A percentile compares a stretch with the other conserved stretches of the same genome.
phyloP scores from a whole-genome alignment of 2,113 vertebrate genomes.

The Tachuris rubrigastra region DNA sequence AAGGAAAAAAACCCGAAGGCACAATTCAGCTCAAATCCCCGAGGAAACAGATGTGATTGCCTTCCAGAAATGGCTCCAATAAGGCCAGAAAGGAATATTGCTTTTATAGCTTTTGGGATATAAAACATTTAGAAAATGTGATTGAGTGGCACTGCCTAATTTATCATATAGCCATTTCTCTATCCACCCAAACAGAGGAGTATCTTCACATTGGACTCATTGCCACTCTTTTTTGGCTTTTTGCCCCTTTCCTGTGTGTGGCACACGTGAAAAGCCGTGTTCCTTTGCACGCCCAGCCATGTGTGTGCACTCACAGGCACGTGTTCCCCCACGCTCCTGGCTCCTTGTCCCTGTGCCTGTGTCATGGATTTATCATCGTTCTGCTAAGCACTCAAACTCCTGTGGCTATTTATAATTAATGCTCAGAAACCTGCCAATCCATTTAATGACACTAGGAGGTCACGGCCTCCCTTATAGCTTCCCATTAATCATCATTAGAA shows the following conservation, averaged over 20 bases:
- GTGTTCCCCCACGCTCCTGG: not conserved
- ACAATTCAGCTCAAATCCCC: slow-evolving; percentile 70
- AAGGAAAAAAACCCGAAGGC: slow-evolving; percentile 13
- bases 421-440: slow-evolving; percentile 82
- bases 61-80: slow-evolving; percentile 77
- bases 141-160: slow-evolving; percentile 74
- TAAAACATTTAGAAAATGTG: slow-evolving; percentile 80
- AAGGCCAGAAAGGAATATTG: slow-evolving; percentile 80
- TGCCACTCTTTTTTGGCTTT: not conserved
- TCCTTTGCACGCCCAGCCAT: not conserved
- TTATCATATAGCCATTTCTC: slow-evolving; percentile 70
- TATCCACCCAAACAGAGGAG: not conserved
- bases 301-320: not conserved
- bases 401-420: slow-evolving; percentile 82
- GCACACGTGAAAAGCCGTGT: rapidly evolving
- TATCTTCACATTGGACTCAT: rapidly evolving
- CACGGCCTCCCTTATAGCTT: slow-evolving; percentile 77
- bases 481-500: slow-evolving; percentile 80
- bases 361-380: slow-evolving; percentile 73
- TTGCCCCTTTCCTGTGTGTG: not conserved
- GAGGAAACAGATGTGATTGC: slow-evolving; percentile 78
- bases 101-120: slow-evolving; percentile 82
- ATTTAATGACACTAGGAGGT: slow-evolving; percentile 80
- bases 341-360: slow-evolving; percentile 38
- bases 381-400: slow-evolving; percentile 71